phyloP scores from a whole-genome alignment of 2,888 invertebrate genomes.

The Chymomyza fuscimana region DNA sequence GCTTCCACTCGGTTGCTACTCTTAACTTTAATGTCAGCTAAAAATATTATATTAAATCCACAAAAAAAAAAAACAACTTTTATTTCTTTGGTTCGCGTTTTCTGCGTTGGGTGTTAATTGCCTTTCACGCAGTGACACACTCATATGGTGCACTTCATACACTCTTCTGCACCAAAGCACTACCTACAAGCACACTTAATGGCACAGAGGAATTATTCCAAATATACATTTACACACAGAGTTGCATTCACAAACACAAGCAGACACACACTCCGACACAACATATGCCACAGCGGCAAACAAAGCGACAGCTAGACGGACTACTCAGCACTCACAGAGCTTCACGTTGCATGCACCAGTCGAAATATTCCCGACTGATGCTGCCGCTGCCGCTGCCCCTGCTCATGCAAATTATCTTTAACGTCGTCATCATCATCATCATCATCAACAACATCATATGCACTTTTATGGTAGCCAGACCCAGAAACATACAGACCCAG shows the following conservation, averaged over 20 bases:
- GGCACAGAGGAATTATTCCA: conserved; percentile 39
- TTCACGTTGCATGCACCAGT: not conserved
- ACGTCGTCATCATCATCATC: conserved; percentile 27
- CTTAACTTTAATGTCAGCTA: not conserved
- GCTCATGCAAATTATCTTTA: conserved; percentile 28
- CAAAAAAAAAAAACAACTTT: not conserved
- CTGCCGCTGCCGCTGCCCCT: not conserved
- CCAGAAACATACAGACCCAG: not conserved
- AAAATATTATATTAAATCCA: not conserved
- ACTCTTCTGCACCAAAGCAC: conserved; percentile 35
- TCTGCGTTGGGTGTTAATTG: conserved; percentile 53
- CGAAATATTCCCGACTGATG: not conserved
- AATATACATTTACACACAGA: conserved; percentile 11
- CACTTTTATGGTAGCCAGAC: conserved; percentile 36
- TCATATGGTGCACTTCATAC: conserved; percentile 13
- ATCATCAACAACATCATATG: conserved; percentile 17
- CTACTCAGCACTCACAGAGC: not conserved
- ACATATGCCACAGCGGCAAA: conserved; percentile 49
- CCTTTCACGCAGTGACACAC: conserved; percentile 61
- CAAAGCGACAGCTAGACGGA: conserved; percentile 28
- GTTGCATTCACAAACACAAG: not conserved
- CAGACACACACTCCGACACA: conserved; percentile 14
- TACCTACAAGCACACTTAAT: conserved; percentile 53
- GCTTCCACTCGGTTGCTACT: not conserved
- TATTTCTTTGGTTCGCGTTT: not conserved